Base-by-base conservation (phyloP, 2,888 invertebrate genomes). In the Seira musarum region DNA sequence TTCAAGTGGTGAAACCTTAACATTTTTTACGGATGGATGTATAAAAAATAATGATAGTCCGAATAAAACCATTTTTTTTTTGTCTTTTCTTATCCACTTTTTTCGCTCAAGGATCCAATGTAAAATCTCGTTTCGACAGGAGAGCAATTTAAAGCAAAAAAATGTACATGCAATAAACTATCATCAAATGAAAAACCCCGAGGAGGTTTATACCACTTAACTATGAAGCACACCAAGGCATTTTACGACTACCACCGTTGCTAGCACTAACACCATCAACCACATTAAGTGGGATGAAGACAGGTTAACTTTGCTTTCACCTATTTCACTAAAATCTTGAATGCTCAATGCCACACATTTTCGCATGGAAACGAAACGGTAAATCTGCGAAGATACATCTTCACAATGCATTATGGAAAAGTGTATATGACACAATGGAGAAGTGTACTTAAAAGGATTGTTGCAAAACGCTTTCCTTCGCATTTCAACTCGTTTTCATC, bases 101-200 rank as follows among this genome's bases (percentile, higher is more conserved):
- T 13, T 53, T 53, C 30, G 15, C 17, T 53, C 17, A 53, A 53
- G 17, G 53, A 75, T 67, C 74, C 74, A 74, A 49, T 66, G 74
- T 66, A 66, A 74, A 53, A 74, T 74, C 66, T 63, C 61, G 75
- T 75, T 75, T 75, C 75, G 75, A 75, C 75, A 75, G 68, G 75
- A 75, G 75, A 70, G 70, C 69, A 76, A 76, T 76, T 76, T 76
- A 76, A 53, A 30, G 57, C 69, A 76, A 76, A 75, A 70, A 8
- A 30, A 76, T 53, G 76, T 70, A 76, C 76, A 65, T 70, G 69
- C 63, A 70, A 70, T 76, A 76, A 76, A 76, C 69, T 65, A 76
- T 69, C 76, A 76, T 76, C 69, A 70, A 76, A 70, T n/a, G 15
- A 17, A 30, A 17, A 53, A 53, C 3, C 53, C 2, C 53, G 30